Percentiles rank a stretch among this genome's conserved stretches.
These are phyloP conservation scores for Forbesichthys papilliferus DNA, from an alignment of 2,113 vertebrate genomes.

Conservation along the genomic window DNA sequence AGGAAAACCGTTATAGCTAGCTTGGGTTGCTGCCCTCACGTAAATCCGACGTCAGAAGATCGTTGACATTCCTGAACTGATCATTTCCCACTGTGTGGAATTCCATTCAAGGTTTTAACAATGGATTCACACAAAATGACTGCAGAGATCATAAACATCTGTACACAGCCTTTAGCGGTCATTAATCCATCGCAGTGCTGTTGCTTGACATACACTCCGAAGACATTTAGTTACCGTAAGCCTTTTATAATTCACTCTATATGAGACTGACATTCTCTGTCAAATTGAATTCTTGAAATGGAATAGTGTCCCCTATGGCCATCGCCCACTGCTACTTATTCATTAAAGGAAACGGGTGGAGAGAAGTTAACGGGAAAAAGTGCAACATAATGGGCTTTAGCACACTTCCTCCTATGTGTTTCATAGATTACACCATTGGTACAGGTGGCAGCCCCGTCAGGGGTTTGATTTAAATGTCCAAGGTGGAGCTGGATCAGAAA, in stretches of 20 bases:
- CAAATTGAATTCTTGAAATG: slow-evolving; percentile 48
- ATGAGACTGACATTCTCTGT: slow-evolving; percentile 41
- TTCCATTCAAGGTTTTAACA: neutral
- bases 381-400: slow-evolving; percentile 27
- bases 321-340: slow-evolving; percentile 30
- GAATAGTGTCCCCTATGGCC: slow-evolving; percentile 12
- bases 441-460: slow-evolving; percentile 20
- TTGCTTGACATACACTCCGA: slow-evolving; percentile 11
- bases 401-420: slow-evolving; percentile 24
- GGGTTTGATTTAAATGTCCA: slow-evolving; percentile 53
- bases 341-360: slow-evolving; percentile 24
- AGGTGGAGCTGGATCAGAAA: slow-evolving; percentile 52
- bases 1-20: neutral
- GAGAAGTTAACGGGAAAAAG: slow-evolving; percentile 19
- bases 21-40: neutral
- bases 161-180: neutral
- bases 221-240: slow-evolving; percentile 32
- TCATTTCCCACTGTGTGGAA: no score
- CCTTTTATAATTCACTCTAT: slow-evolving; percentile 32
- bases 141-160: neutral
- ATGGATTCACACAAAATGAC: slow-evolving; percentile 4
- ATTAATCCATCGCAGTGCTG: slow-evolving; percentile 27
- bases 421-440: slow-evolving; percentile 28
- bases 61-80: no score
- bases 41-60: no score